These are phyloP conservation scores for Lumbricus terrestris DNA, from an alignment of 2,888 invertebrate species.

Conservation along the genomic window DNA sequence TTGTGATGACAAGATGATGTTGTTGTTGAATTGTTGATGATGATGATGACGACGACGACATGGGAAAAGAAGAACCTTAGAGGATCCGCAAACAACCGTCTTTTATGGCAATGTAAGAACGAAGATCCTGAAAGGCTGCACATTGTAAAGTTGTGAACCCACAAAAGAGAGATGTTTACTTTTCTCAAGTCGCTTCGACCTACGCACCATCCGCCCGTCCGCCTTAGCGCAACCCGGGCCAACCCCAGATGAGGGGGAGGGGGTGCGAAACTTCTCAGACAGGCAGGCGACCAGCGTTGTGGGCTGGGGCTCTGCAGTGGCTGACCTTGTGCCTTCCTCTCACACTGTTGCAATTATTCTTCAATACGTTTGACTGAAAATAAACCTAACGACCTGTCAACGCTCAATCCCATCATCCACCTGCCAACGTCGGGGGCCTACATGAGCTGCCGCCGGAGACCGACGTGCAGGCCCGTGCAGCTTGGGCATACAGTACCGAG, in stretches of 20 bases:
- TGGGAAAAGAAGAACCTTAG: too few relatives aligned
- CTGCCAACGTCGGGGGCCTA: background rate
- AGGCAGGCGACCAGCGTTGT: background rate
- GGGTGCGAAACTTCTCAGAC: background rate
- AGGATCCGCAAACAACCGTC: too few relatives aligned
- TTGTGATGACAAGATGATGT: too few relatives aligned
- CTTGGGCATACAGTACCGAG: too few relatives aligned
- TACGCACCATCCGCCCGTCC: background rate
- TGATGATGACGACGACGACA: too few relatives aligned
- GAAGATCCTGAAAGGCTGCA: background rate
- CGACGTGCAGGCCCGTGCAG: background rate
- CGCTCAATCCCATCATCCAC: conserved; percentile 3
- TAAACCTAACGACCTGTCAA: background rate
- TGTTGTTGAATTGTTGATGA: too few relatives aligned
- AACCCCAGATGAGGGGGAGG: background rate
- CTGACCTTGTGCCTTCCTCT: background rate
- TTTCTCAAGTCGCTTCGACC: background rate
- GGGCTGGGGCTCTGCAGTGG: background rate
- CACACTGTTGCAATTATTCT: background rate
- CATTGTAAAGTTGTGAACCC: too few relatives aligned
- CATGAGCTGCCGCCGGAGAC: background rate
- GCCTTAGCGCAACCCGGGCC: background rate
- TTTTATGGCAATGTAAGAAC: background rate
- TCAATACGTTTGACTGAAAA: background rate
- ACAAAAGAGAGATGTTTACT: background rate